These are phyloP conservation scores for Achroia grisella DNA, from an alignment of 1,140 invertebrate genomes.

Conservation along the genomic window DNA sequence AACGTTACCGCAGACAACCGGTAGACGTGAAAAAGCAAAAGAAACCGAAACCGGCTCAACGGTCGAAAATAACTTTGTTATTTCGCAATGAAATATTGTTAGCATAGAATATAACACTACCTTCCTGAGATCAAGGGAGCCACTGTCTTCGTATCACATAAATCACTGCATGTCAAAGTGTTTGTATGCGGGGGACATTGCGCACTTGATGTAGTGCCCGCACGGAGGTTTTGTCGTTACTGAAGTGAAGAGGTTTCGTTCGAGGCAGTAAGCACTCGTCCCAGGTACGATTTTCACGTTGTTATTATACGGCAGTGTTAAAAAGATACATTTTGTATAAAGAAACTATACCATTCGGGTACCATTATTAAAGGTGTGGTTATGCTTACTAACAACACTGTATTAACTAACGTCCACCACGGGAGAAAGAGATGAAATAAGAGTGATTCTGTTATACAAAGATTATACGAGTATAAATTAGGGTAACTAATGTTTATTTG, in stretches of 20 bases:
- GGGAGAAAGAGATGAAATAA: slow-evolving; percentile 53
- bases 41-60: slow-evolving; percentile 46
- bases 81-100: not conserved
- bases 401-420: slow-evolving; percentile 35
- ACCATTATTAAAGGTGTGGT: slow-evolving; percentile 12
- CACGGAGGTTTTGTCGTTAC: slow-evolving; percentile 43
- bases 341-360: not conserved
- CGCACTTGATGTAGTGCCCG: slow-evolving; percentile 9
- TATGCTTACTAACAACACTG: slow-evolving; percentile 34
- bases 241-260: slow-evolving; percentile 31
- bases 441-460: slow-evolving; percentile 32
- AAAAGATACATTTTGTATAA: slow-evolving; percentile 5
- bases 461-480: too few species aligned
- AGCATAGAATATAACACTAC: slow-evolving; percentile 19
- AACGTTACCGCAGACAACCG: not conserved
- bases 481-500: too few species aligned
- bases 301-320: slow-evolving; percentile 27
- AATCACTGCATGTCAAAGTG: slow-evolving; percentile 30
- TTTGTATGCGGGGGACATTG: not conserved
- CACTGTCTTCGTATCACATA: slow-evolving; percentile 38
- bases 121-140: slow-evolving; percentile 38
- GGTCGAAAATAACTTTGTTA: slow-evolving; percentile 5
- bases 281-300: slow-evolving; percentile 60
- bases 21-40: slow-evolving; percentile 22
- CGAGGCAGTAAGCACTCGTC: slow-evolving; percentile 31